Evolutionary conservation across 2,113 vertebrate genomes (phyloP).

Genomic region (Spheniscus mendiculus): DNA sequence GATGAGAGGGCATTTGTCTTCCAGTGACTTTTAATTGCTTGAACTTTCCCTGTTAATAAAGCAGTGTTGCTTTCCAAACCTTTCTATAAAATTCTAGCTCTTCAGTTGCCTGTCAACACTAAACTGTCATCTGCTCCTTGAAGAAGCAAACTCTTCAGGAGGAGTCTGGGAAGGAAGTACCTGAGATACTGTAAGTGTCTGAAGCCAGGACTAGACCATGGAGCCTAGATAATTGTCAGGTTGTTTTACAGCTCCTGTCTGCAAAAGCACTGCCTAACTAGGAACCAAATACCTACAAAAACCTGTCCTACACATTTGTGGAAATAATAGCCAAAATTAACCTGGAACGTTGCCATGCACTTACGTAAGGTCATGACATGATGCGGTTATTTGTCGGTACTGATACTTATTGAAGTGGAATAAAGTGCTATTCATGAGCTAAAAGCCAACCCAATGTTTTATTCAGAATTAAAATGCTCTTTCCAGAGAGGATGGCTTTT

Average conservation of each 20-base stretch:
- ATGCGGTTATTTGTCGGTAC: constrained; percentile 13
- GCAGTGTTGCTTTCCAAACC: background rate
- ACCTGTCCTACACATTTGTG: background rate
- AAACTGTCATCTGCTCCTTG: background rate
- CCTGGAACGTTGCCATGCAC: background rate
- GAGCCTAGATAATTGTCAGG: background rate
- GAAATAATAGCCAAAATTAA: constrained; percentile 20
- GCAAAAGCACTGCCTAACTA: background rate
- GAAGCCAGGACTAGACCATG: background rate
- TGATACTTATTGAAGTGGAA: constrained; percentile 17
- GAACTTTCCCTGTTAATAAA: background rate
- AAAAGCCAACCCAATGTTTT: constrained; percentile 54
- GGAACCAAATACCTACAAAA: background rate
- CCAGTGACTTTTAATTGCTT: background rate
- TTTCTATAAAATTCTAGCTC: background rate
- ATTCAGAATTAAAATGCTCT: constrained; percentile 54
- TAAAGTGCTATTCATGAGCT: constrained; percentile 43
- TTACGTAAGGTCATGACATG: background rate
- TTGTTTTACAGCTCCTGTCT: background rate
- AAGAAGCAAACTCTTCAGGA: background rate
- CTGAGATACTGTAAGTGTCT: background rate
- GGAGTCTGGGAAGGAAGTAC: too few species aligned
- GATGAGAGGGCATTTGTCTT: background rate
- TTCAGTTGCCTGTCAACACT: background rate
- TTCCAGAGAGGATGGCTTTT: constrained; percentile 13